Percentiles rank a stretch among this genome's conserved stretches.
Conservation (phyloP, 2,113 vertebrate genomes). For the Cephalopterus ornatus region DNA sequence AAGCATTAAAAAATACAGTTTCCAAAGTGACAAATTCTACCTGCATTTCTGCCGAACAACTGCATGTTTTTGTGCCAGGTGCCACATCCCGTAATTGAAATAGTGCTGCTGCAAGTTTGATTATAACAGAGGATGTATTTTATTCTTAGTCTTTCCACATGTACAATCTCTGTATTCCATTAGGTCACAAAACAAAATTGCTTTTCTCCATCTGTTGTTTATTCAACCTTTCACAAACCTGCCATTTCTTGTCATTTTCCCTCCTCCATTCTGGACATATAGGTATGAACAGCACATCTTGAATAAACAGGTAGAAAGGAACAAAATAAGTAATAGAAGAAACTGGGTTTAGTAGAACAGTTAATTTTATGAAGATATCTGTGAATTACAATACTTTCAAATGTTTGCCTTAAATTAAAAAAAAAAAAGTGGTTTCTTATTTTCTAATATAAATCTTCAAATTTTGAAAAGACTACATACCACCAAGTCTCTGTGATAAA, state of each 20-base stretch:
- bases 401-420: not conserved
- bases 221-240: not conserved
- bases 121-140: not conserved
- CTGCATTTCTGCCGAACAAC: not conserved
- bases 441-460: not conserved
- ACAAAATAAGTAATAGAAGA: not conserved
- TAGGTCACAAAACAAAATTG: conserved; percentile 6
- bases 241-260: not conserved
- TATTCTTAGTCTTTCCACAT: not conserved
- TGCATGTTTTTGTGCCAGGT: not conserved
- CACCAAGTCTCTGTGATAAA: not conserved
- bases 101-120: not conserved
- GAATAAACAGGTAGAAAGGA: not conserved
- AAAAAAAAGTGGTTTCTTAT: not conserved
- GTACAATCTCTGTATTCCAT: not conserved
- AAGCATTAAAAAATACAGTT: not conserved
- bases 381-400: not conserved
- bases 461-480: not conserved
- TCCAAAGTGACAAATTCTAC: not conserved
- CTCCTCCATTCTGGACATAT: not conserved
- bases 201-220: conserved; percentile 34
- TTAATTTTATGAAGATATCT: not conserved
- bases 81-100: not conserved
- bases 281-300: not conserved
- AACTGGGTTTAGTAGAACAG: not conserved